phyloP scores from a whole-genome alignment of 2,888 invertebrate species.

The Odontocerum albicorne region DNA sequence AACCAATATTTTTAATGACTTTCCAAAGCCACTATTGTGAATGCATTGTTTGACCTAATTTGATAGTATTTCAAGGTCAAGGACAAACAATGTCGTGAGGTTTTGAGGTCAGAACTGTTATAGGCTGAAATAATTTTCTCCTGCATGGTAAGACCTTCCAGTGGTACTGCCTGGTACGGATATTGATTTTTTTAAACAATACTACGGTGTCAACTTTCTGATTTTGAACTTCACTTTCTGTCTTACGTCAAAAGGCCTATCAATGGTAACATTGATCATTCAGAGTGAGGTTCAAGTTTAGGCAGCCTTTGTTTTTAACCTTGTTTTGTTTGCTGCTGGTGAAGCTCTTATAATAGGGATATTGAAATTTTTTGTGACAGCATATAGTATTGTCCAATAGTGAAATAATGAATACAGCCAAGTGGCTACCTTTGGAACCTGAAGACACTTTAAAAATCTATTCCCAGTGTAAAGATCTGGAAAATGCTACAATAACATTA shows the following conservation, averaged over 20 bases:
- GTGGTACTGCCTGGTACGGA: constrained; percentile 50
- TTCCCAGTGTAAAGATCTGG: constrained; percentile 55
- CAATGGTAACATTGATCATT: too few relatives aligned
- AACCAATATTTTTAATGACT: too few relatives aligned
- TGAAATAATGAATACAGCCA: constrained; percentile 43
- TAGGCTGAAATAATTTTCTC: neutral
- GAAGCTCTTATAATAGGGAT: neutral
- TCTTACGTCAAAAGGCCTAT: constrained; percentile 2
- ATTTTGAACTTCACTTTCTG: constrained; percentile 32
- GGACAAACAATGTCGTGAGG: constrained; percentile 9
- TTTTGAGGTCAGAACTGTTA: constrained; percentile 26
- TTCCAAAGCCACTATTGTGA: too few relatives aligned
- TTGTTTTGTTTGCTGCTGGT: neutral
- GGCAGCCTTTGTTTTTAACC: too few relatives aligned
- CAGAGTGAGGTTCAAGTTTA: neutral
- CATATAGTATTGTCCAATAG: neutral
- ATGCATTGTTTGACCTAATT: constrained; percentile 25
- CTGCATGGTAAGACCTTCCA: constrained; percentile 38
- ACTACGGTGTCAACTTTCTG: too few relatives aligned
- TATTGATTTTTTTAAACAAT: constrained; percentile 46
- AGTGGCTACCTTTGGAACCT: constrained; percentile 60
- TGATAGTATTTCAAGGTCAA: constrained; percentile 19
- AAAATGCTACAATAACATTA: constrained; percentile 47
- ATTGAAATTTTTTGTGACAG: neutral
- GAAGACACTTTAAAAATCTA: constrained; percentile 55